Conservation (phyloP, 2,113 vertebrate species). For the Phocoena phocoena region DNA sequence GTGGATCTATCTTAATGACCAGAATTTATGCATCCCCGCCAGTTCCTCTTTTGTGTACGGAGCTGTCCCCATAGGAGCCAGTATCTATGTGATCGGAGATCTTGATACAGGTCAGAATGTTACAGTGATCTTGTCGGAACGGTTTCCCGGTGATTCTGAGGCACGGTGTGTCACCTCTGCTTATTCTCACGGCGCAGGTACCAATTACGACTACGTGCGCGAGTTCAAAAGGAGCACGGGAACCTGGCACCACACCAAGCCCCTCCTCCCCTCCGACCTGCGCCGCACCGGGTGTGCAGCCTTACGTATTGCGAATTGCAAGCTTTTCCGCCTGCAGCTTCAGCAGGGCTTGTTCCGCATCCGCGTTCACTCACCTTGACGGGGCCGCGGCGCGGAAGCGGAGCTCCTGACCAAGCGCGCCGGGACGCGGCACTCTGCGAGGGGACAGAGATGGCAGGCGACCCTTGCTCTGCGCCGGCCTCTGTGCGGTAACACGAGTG, state of each 20-base stretch:
- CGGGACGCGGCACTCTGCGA: constrained; percentile 75
- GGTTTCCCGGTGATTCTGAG: not conserved
- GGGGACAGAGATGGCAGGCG: constrained; percentile 79
- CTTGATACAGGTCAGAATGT: constrained; percentile 93
- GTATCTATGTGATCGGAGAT: constrained; percentile 98
- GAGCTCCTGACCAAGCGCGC: constrained; percentile 63
- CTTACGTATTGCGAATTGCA: constrained; percentile 96
- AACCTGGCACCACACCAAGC: constrained; percentile 95
- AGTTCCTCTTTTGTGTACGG: constrained; percentile 98
- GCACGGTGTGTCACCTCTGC: not conserved
- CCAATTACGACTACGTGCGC: constrained; percentile 96
- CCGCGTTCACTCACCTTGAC: constrained; percentile 87
- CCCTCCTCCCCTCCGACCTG: constrained; percentile 92
- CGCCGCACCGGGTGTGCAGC: constrained; percentile 93
- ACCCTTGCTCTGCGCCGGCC: constrained; percentile 80
- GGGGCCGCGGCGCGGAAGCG: constrained; percentile 51
- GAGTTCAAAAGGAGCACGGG: constrained; percentile 97
- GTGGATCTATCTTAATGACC: constrained; percentile 97
- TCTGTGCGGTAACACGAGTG: constrained; percentile 81
- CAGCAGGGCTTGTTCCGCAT: constrained; percentile 95
- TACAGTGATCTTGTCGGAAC: not conserved
- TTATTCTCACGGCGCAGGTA: constrained; percentile 82
- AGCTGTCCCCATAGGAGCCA: constrained; percentile 95
- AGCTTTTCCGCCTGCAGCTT: constrained; percentile 96
- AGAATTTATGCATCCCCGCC: constrained; percentile 94